phyloP scores from a whole-genome alignment of 35 echinoderm and acorn worm genomes.

The Heliocidaris tuberculata region DNA sequence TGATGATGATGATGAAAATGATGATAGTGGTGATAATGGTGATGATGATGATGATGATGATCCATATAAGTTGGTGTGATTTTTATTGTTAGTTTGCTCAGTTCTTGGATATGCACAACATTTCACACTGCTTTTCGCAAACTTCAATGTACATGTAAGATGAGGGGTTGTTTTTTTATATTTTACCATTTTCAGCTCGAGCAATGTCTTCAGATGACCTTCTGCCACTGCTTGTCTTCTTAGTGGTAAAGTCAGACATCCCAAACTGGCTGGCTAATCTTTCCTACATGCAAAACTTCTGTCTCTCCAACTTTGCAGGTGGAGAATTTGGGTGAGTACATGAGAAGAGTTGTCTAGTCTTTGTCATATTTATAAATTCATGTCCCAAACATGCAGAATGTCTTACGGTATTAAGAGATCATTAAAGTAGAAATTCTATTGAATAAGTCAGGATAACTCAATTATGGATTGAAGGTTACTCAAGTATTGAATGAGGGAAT shows the following conservation, averaged over 20 bases:
- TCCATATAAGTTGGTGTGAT: not conserved
- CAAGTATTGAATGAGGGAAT: not conserved
- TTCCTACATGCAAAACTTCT: slow-evolving; percentile 93
- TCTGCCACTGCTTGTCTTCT: slow-evolving; percentile 83
- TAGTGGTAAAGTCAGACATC: slow-evolving; percentile 96
- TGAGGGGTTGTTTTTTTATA: not conserved
- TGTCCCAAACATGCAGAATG: too few relatives aligned
- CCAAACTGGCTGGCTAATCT: slow-evolving; percentile 97
- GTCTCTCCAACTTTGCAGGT: slow-evolving; percentile 85
- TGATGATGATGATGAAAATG: too few relatives aligned
- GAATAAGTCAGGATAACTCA: too few relatives aligned
- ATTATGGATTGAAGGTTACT: too few relatives aligned
- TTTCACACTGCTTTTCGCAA: too few relatives aligned
- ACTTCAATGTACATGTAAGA: not conserved
- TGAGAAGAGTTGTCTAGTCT: not conserved
- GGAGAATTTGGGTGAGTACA: slow-evolving; percentile 96
- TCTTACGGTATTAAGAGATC: not conserved
- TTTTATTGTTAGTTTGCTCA: too few relatives aligned
- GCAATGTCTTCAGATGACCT: slow-evolving; percentile 96
- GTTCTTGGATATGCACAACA: too few relatives aligned
- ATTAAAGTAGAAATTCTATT: not conserved
- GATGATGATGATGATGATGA: not conserved
- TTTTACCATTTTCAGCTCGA: slow-evolving; percentile 45
- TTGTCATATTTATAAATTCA: not conserved
- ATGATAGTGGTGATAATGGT: too few relatives aligned